Percentiles rank a stretch among this genome's conserved stretches.
phyloP scores from a whole-genome alignment of 2,797 vertebrate genomes.

The Champsocephalus gunnari region DNA sequence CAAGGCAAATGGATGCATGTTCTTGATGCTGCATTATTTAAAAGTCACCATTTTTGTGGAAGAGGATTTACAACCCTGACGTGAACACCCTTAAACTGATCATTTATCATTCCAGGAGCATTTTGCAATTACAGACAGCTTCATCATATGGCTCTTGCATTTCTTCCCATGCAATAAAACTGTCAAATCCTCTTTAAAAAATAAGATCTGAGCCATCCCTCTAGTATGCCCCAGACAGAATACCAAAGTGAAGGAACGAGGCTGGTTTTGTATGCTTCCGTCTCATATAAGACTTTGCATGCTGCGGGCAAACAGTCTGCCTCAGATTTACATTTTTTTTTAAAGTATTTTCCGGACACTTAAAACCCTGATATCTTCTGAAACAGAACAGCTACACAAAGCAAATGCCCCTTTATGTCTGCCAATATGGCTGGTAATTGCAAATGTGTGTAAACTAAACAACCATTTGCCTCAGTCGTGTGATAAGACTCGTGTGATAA shows the following conservation, averaged over 20 bases:
- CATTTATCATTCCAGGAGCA: slow-evolving; percentile 35
- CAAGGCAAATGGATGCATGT: neutral
- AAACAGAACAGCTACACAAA: slow-evolving; percentile 56
- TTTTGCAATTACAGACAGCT: slow-evolving; percentile 33
- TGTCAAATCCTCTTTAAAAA: slow-evolving; percentile 43
- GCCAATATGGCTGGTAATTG: slow-evolving; percentile 59
- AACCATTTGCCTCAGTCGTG: slow-evolving; percentile 43
- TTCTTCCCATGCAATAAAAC: slow-evolving; percentile 45
- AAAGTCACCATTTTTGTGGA: slow-evolving; percentile 8
- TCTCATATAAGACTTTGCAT: slow-evolving; percentile 40
- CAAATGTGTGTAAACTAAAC: slow-evolving; percentile 69
- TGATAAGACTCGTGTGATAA: slow-evolving; percentile 70
- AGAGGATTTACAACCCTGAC: neutral
- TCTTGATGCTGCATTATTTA: slow-evolving; percentile 9
- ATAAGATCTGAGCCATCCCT: slow-evolving; percentile 46
- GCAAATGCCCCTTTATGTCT: slow-evolving; percentile 52
- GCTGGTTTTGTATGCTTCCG: slow-evolving; percentile 50
- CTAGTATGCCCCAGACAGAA: slow-evolving; percentile 45
- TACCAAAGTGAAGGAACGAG: slow-evolving; percentile 51
- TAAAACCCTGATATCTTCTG: slow-evolving; percentile 40
- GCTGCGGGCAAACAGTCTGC: slow-evolving; percentile 45
- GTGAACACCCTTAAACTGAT: neutral
- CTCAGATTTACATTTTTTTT: slow-evolving; percentile 13
- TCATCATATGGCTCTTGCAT: slow-evolving; percentile 2
- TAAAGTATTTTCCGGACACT: slow-evolving; percentile 44